phyloP scores from a whole-genome alignment of 2,797 vertebrate genomes.

The Pseudomugil gertrudae region DNA sequence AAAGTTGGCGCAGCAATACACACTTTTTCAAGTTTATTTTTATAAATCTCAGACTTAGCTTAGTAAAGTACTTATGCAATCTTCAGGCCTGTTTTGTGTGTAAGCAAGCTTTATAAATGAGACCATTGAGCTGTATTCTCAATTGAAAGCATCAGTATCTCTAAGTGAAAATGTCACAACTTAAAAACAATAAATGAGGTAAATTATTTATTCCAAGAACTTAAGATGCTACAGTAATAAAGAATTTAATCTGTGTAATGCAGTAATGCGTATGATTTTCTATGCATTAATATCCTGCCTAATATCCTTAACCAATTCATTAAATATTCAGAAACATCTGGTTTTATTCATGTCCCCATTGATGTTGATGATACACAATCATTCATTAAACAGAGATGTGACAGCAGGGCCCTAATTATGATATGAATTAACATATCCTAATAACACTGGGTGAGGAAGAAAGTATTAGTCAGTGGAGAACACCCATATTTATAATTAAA shows the following conservation, averaged over 20 bases:
- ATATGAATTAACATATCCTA: conserved; percentile 54
- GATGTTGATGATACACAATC: conserved; percentile 58
- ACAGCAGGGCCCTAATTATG: conserved; percentile 55
- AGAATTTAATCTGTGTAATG: conserved; percentile 8
- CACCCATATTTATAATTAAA: conserved; percentile 38
- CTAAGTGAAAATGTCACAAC: neutral
- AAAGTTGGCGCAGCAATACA: no score
- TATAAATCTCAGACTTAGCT: no score
- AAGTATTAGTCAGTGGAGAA: conserved; percentile 41
- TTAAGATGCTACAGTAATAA: neutral
- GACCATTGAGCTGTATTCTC: neutral
- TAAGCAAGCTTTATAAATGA: no score
- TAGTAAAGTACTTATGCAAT: no score
- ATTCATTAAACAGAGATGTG: conserved; percentile 43
- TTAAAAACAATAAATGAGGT: conserved; percentile 1
- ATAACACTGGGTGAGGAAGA: conserved; percentile 43
- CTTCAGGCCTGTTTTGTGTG: no score
- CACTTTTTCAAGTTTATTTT: no score
- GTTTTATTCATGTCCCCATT: conserved; percentile 45
- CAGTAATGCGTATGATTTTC: conserved; percentile 11
- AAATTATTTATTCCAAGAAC: neutral
- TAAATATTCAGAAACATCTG: conserved; percentile 58
- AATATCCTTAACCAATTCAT: conserved; percentile 18
- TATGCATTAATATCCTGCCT: conserved; percentile 12
- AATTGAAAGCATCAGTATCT: neutral